phyloP scores from a whole-genome alignment of 2,888 invertebrate genomes.

The Strigamia crassipes region DNA sequence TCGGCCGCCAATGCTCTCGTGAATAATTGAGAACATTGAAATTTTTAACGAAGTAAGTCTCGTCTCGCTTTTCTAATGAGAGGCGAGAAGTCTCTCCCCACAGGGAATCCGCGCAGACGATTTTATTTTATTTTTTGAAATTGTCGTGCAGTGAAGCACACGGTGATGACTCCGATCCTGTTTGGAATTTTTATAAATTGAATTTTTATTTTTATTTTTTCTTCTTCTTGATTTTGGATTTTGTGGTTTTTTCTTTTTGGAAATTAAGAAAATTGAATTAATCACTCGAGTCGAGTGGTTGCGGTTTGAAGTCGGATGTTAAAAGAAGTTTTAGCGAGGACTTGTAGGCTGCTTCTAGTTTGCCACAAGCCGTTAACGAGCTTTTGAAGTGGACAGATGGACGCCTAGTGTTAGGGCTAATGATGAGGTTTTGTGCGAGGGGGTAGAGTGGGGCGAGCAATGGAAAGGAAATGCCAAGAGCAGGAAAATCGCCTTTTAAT shows the following conservation, averaged over 20 bases:
- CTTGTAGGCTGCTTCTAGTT: background rate
- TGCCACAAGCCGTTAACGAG: conserved; percentile 16
- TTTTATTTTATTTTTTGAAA: background rate
- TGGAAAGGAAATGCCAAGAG: background rate
- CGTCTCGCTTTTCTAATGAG: background rate
- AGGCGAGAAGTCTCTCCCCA: background rate
- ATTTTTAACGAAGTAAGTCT: conserved; percentile 10
- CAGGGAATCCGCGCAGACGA: background rate
- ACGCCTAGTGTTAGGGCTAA: background rate
- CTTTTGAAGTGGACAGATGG: conserved; percentile 21
- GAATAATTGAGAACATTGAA: conserved; percentile 4
- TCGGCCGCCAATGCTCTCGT: background rate
- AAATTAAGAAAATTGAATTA: background rate
- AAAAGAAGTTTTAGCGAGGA: conserved; percentile 2
- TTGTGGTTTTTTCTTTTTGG: background rate
- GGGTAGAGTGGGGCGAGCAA: background rate
- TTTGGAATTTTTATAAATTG: background rate
- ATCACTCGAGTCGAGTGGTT: background rate
- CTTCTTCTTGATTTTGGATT: background rate
- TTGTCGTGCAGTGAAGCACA: background rate
- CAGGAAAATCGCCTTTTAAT: conserved; percentile 4
- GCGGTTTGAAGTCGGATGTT: background rate
- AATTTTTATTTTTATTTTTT: background rate
- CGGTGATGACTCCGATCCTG: background rate
- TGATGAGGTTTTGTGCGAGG: conserved; percentile 15